These are phyloP conservation scores for Otocyon megalotis DNA, from an alignment of 2,113 vertebrate species.

Conservation along the genomic window DNA sequence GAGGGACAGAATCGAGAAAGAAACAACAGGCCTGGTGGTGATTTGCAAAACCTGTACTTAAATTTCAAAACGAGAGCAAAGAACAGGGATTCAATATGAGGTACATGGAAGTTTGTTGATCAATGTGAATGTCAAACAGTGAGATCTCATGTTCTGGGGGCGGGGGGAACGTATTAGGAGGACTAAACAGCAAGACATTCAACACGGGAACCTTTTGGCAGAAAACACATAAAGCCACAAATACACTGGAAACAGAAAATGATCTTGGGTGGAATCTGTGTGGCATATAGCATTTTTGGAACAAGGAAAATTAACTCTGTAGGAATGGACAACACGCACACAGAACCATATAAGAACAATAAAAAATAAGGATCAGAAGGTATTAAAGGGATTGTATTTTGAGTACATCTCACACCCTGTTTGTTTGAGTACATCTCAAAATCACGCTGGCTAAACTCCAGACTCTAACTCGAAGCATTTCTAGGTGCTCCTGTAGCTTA, in stretches of 20 bases:
- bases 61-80: slow-evolving; percentile 67
- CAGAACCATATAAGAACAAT: not conserved
- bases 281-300: not conserved
- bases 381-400: not conserved
- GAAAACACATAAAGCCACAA: not conserved
- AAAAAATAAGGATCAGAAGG: not conserved
- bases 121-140: not conserved
- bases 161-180: not conserved
- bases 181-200: not conserved
- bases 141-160: not conserved
- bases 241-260: not conserved
- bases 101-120: not conserved
- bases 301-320: slow-evolving; percentile 27
- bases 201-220: not conserved
- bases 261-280: not conserved
- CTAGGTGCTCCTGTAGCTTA: not conserved
- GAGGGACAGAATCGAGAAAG: not conserved
- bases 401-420: not conserved
- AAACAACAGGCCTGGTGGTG: not conserved
- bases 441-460: not conserved
- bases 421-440: not conserved
- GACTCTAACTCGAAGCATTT: not conserved
- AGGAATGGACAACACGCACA: not conserved
- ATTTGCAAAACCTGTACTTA: slow-evolving; percentile 6
- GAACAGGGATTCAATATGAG: not conserved